These are phyloP conservation scores for Trematocara marginatum DNA, from an alignment of 2,113 vertebrate genomes.

Conservation along the genomic window DNA sequence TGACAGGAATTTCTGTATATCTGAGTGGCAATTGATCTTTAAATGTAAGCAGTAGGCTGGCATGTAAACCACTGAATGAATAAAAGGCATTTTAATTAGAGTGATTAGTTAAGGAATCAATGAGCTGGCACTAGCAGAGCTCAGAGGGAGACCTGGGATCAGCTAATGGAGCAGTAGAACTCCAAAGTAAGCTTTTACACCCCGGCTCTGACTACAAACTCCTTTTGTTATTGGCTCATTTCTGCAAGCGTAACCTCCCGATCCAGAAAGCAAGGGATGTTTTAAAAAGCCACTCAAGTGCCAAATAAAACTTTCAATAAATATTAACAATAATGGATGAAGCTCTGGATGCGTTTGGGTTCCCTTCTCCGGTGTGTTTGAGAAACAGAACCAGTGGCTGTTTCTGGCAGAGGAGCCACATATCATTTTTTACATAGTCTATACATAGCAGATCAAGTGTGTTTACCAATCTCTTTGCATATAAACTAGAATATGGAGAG, in stretches of 20 bases:
- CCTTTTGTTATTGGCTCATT: constrained; percentile 13
- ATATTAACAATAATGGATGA: background rate
- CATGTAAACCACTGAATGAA: constrained; percentile 60
- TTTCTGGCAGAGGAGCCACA: background rate
- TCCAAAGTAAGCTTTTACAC: constrained; percentile 31
- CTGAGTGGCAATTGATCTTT: constrained; percentile 44
- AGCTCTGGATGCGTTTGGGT: background rate
- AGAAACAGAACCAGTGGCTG: background rate
- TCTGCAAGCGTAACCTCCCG: constrained; percentile 1
- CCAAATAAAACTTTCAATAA: background rate
- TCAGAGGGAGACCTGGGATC: constrained; percentile 42
- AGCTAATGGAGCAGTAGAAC: constrained; percentile 57
- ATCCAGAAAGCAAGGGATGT: background rate
- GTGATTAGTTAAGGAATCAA: constrained; percentile 71
- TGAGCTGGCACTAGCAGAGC: constrained; percentile 62
- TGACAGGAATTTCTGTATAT: constrained; percentile 22
- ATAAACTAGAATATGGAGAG: constrained; percentile 56
- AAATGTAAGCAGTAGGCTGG: constrained; percentile 36
- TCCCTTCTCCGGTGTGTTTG: background rate
- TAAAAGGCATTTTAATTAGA: constrained; percentile 71
- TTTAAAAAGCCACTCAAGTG: background rate
- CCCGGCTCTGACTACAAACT: constrained; percentile 1
- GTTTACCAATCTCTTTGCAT: constrained; percentile 60
- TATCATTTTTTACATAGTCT: constrained; percentile 4
- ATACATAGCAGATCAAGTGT: constrained; percentile 16